Conservation (phyloP, 2,888 invertebrate genomes). For the Fragum whitleyi region DNA sequence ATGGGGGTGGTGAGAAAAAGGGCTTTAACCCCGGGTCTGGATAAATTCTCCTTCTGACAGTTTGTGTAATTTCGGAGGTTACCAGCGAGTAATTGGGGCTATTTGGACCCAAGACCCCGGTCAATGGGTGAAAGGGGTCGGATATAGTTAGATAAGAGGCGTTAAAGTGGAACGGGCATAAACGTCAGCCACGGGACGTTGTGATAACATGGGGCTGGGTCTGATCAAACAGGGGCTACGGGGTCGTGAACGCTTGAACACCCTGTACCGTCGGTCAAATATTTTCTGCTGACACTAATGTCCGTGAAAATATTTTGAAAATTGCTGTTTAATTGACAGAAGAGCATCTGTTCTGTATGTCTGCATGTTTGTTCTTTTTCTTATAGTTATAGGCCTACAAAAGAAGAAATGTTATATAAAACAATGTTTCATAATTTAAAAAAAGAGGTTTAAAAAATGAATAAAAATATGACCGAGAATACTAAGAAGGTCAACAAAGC, state of each 20-base stretch:
- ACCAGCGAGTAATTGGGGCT: slow-evolving; percentile 14
- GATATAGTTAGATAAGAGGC: slow-evolving; percentile 15
- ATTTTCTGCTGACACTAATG: not conserved
- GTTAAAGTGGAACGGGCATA: slow-evolving; percentile 2
- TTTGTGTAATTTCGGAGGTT: slow-evolving; percentile 15
- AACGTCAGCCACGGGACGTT: slow-evolving; percentile 1
- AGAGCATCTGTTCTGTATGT: too few relatives aligned
- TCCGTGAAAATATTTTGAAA: too few relatives aligned
- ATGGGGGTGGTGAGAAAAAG: not conserved
- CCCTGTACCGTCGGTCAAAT: not conserved
- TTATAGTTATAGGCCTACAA: too few relatives aligned
- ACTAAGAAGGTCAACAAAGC: too few relatives aligned
- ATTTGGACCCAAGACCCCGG: slow-evolving; percentile 6
- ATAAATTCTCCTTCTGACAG: slow-evolving; percentile 8
- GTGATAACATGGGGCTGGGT: not conserved
- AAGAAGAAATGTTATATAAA: too few relatives aligned
- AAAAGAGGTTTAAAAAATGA: too few relatives aligned
- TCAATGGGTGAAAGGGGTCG: slow-evolving; percentile 20
- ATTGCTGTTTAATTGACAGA: too few relatives aligned
- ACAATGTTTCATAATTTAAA: too few relatives aligned
- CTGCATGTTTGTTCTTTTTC: too few relatives aligned
- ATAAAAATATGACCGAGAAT: too few relatives aligned
- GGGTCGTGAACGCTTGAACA: slow-evolving; percentile 19
- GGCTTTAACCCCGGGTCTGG: slow-evolving; percentile 3
- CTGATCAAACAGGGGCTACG: not conserved